These are phyloP conservation scores for Drosophila rufa DNA, from an alignment of 1,140 invertebrate genomes.

Conservation along the genomic window DNA sequence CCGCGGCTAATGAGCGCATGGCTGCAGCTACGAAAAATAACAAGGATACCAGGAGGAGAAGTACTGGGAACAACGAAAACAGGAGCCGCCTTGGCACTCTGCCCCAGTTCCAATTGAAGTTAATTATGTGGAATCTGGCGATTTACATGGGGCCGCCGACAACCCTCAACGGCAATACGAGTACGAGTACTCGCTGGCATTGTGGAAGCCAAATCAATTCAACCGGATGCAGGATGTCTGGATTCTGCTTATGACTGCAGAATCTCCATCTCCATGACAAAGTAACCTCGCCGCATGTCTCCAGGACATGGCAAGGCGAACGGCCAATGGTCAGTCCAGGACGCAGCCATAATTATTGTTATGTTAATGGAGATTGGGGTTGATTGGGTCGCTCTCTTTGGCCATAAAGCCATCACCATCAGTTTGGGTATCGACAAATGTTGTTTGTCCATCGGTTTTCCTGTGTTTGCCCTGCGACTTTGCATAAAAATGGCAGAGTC, in stretches of 20 bases:
- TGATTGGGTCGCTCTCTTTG: constrained; percentile 22
- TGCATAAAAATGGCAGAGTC: constrained; percentile 68
- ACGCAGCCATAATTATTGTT: constrained; percentile 76
- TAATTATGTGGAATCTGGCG: constrained; percentile 66
- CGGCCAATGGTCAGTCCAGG: constrained; percentile 54
- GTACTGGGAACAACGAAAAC: constrained; percentile 23
- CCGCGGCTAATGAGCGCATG: constrained; percentile 57
- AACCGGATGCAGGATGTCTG: constrained; percentile 78
- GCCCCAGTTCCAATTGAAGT: constrained; percentile 68
- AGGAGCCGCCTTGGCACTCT: constrained; percentile 60
- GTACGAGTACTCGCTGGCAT: constrained; percentile 6
- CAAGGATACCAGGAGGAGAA: constrained; percentile 9
- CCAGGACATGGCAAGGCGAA: constrained; percentile 11
- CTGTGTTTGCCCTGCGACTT: constrained; percentile 70
- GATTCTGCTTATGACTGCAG: constrained; percentile 75
- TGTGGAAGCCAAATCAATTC: constrained; percentile 63
- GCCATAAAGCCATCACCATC: constrained; percentile 45
- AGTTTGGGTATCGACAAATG: constrained; percentile 40
- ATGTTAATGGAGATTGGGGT: constrained; percentile 70
- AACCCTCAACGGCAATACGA: constrained; percentile 18
- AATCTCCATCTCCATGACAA: constrained; percentile 31
- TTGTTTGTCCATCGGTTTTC: constrained; percentile 65
- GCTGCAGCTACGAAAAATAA: constrained; percentile 19
- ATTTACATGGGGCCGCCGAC: constrained; percentile 48
- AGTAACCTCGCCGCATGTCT: constrained; percentile 65